phyloP scores from a whole-genome alignment of 2,113 vertebrate genomes.

The Orcinus orca region DNA sequence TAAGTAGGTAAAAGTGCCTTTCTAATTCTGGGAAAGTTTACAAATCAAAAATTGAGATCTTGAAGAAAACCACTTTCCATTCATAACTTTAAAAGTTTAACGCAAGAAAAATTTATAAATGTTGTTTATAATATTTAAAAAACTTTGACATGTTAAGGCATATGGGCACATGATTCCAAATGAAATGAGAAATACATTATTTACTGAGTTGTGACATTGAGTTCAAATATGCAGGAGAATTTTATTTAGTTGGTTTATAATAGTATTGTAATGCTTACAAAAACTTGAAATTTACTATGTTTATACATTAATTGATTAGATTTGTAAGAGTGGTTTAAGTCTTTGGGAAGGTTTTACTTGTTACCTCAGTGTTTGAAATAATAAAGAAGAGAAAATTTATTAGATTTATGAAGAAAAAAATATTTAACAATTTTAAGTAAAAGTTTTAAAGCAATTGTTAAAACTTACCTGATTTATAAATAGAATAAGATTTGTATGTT shows the following conservation, averaged over 20 bases:
- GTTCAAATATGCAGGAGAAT: background rate
- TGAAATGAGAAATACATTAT: slow-evolving; percentile 22
- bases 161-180: background rate
- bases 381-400: background rate
- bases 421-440: background rate
- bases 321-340: background rate
- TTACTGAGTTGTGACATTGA: background rate
- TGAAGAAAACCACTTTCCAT: background rate
- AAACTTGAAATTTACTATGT: background rate
- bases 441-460: background rate
- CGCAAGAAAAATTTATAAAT: background rate
- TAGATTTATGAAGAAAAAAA: background rate
- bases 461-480: background rate
- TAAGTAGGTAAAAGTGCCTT: background rate
- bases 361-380: background rate
- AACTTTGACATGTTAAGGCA: background rate
- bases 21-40: background rate
- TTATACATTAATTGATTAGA: background rate
- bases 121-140: background rate
- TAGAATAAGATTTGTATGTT: background rate
- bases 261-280: background rate
- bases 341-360: background rate
- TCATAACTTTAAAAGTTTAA: background rate
- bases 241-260: background rate
- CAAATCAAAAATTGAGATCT: background rate